phyloP scores from a whole-genome alignment of 64 coral and sea anemone species.

The Stichodactyla helianthus region DNA sequence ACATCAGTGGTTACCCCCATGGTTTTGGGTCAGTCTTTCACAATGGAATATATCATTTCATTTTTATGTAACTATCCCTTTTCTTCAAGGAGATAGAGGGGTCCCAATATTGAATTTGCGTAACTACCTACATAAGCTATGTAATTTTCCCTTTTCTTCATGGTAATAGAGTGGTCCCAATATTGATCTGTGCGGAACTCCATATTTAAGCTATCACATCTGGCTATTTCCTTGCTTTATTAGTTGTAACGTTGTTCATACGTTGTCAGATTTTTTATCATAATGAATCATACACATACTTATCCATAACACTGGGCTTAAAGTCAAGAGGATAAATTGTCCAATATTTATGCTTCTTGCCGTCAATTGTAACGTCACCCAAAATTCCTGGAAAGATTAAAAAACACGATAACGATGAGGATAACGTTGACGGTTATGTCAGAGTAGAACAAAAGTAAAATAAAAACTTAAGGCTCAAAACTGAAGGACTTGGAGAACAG shows the following conservation, averaged over 20 bases:
- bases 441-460: neutral
- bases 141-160: neutral
- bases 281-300: constrained; percentile 6
- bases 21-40: too few relatives aligned
- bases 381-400: constrained; percentile 43
- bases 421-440: neutral
- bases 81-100: neutral
- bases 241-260: too few relatives aligned
- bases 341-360: constrained; percentile 28
- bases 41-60: too few relatives aligned
- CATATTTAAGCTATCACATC: neutral
- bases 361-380: constrained; percentile 40
- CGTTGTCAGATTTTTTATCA: neutral
- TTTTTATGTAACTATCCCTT: neutral
- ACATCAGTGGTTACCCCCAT: neutral
- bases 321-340: constrained; percentile 58
- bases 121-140: too few relatives aligned
- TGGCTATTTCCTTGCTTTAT: too few relatives aligned
- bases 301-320: constrained; percentile 42
- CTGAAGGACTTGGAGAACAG: too few relatives aligned
- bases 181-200: neutral
- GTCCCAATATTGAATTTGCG: neutral
- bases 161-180: neutral
- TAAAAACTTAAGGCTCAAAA: neutral
- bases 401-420: neutral